Conservation (phyloP, 1,140 invertebrate species). For the Cyclina sinensis region DNA sequence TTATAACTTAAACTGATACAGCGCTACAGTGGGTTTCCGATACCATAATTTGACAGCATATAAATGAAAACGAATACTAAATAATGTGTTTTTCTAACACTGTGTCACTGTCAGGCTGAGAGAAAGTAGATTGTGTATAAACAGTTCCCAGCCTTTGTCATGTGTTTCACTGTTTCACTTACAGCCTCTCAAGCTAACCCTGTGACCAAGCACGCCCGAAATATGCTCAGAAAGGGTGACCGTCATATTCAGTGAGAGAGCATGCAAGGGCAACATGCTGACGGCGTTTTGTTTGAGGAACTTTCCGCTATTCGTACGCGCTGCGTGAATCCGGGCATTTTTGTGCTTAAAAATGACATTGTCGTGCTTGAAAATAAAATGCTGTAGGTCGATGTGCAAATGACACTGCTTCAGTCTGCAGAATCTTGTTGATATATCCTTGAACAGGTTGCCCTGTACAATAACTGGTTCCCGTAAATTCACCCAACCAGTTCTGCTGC, state of each 20-base stretch:
- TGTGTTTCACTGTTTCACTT: too few relatives aligned
- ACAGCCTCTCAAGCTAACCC: neutral
- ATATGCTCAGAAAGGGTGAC: neutral
- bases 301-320: too few relatives aligned
- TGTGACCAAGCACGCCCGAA: neutral
- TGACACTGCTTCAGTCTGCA: neutral
- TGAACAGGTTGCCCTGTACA: neutral
- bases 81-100: too few relatives aligned
- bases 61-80: too few relatives aligned
- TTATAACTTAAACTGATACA: too few relatives aligned
- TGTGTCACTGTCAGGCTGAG: too few relatives aligned
- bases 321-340: neutral
- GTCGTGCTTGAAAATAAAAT: too few relatives aligned
- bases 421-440: conserved; percentile 19
- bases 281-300: neutral
- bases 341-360: neutral
- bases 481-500: neutral
- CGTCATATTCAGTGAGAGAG: neutral
- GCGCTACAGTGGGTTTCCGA: too few relatives aligned
- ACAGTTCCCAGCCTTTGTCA: too few relatives aligned
- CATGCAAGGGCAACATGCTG: neutral
- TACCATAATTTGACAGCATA: too few relatives aligned
- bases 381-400: too few relatives aligned
- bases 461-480: neutral
- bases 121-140: too few relatives aligned